These are phyloP conservation scores for Triplophysa bombifrons DNA, from an alignment of 2,797 vertebrate species.

Conservation along the genomic window DNA sequence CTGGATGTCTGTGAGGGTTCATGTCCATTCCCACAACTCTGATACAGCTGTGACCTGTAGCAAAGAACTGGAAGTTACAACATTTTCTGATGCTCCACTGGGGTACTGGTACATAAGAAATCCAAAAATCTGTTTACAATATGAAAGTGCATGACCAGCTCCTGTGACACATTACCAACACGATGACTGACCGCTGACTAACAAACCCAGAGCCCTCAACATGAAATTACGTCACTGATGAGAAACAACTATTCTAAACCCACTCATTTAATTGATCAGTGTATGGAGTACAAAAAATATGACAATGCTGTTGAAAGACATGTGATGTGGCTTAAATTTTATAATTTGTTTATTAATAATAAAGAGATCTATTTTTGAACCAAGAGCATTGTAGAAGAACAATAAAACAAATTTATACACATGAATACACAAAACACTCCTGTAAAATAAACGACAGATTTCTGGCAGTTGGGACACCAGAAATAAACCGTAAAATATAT, in stretches of 20 bases:
- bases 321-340: neutral
- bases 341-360: too few relatives aligned
- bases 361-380: neutral
- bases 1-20: conserved; percentile 16
- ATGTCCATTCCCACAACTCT: conserved; percentile 23
- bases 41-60: conserved; percentile 19
- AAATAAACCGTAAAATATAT: too few relatives aligned
- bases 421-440: too few relatives aligned
- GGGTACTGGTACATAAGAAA: neutral
- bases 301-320: conserved; percentile 2
- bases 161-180: conserved; percentile 42
- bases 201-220: conserved; percentile 31
- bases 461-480: too few relatives aligned
- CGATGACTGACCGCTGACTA: conserved; percentile 46
- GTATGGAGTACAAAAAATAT: conserved; percentile 7
- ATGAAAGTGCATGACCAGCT: conserved; percentile 33
- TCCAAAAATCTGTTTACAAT: conserved; percentile 11
- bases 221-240: neutral
- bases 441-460: too few relatives aligned
- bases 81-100: neutral
- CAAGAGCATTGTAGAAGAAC: neutral
- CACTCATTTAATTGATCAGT: conserved; percentile 25
- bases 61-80: conserved; percentile 1
- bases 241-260: conserved; percentile 24
- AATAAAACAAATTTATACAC: too few relatives aligned